Evolutionary conservation across 2,888 invertebrate genomes (phyloP), one percentile per base, ranked within the genome.

Genomic region (Tenthredo livida): DNA sequence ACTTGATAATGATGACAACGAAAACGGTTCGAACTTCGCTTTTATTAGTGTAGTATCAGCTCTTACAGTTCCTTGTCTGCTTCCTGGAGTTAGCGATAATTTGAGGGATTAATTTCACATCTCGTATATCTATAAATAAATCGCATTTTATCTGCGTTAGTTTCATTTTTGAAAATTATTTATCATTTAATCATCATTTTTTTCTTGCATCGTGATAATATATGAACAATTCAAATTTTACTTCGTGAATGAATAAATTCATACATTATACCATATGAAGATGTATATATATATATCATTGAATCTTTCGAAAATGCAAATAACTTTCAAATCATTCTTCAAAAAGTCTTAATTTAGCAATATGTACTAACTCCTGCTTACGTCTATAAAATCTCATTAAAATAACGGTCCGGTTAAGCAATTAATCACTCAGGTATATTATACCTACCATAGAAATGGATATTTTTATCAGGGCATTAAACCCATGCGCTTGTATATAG

Each of bases 1-100:
- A 21, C 83, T 47, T 83, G 67, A 67, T 83, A 83, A 83, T 83
- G 10, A 47, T 25, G 54, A 12, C 54, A 43, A 73, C 77, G 25
- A 50, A 33, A 25, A 61, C 9, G 17, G 10, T n/a, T 25, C 29
- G 70, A 83, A 83, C 67, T 67, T 67, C 10, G 29, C 47, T 70
- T 67, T 50, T 70, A 83, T 70, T 33, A 67, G 65, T 29, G 83
- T 40, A 50, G 12, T n/a, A n/a, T n/a, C 70, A 67, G 25, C 43
- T 80, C 25, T 25, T 7, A 37, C 40, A 12, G 43, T 83, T 70
- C 43, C 33, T 43, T 54, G 15, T 80, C 33, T 61, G 61, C 58
- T 80, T 80, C 65, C 58, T 12, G 15, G 33, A 77, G 25, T 25
- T 50, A 40, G 21, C 29, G 77, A n/a, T 9, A 33, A 77, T 54